A percentile compares a stretch with the other conserved stretches of the same genome.
These are phyloP conservation scores for Leucoma salicis DNA, from an alignment of 2,888 invertebrate genomes.

Conservation along the genomic window DNA sequence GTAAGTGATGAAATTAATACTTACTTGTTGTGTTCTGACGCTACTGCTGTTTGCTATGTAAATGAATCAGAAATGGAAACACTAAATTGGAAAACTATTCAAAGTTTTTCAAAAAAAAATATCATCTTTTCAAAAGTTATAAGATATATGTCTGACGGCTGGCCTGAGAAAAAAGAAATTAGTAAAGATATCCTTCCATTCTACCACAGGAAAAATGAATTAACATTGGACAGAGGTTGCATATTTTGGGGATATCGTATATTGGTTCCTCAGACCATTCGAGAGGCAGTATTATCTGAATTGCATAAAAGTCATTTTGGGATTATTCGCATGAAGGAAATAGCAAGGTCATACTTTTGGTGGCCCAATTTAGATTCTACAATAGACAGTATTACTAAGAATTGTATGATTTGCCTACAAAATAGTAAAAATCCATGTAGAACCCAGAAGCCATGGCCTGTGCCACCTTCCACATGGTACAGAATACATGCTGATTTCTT, in stretches of 20 bases:
- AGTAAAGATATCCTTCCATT: background rate
- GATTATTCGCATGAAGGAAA: background rate
- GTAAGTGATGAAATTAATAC: background rate
- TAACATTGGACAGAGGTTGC: background rate
- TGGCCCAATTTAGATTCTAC: background rate
- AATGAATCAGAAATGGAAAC: background rate
- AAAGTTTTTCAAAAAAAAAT: background rate
- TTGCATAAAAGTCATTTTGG: conserved; percentile 4
- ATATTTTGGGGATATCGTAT: background rate
- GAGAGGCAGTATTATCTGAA: background rate
- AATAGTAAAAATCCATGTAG: background rate
- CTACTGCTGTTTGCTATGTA: background rate
- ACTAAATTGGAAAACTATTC: background rate
- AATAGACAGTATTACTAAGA: background rate
- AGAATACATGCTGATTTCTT: conserved; percentile 5
- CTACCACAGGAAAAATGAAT: background rate
- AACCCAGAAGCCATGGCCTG: background rate
- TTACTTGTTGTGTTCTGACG: background rate
- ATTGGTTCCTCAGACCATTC: background rate
- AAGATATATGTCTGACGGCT: background rate
- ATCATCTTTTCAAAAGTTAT: background rate
- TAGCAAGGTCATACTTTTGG: conserved; percentile 4
- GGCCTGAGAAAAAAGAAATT: background rate
- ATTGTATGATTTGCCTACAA: background rate
- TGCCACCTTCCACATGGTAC: background rate